These are phyloP conservation scores for Tetragnatha montana DNA, from an alignment of 2,888 invertebrate species.

Conservation along the genomic window DNA sequence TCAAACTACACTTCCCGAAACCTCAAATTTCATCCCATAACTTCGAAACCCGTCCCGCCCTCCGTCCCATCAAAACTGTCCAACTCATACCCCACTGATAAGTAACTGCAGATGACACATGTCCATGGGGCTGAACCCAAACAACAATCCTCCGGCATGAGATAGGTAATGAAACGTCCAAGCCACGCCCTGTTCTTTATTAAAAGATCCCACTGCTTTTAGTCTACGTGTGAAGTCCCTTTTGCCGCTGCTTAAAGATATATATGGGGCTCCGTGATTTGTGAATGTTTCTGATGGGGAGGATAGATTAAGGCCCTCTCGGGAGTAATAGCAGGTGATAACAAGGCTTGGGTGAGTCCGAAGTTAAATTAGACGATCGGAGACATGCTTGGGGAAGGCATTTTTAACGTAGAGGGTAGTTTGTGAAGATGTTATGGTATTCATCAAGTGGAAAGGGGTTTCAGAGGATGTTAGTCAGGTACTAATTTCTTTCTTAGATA, in stretches of 20 bases:
- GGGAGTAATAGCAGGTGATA: neutral
- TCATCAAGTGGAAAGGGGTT: too few species aligned
- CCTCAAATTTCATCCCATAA: neutral
- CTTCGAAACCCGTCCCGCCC: neutral
- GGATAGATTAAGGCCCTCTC: neutral
- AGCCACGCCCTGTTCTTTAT: neutral
- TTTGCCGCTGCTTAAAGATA: neutral
- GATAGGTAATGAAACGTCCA: neutral
- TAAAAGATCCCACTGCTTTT: neutral
- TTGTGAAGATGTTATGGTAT: too few species aligned
- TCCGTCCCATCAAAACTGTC: neutral
- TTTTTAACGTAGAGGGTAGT: neutral
- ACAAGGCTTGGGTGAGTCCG: neutral
- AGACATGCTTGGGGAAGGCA: neutral
- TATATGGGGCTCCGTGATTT: neutral
- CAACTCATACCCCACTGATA: neutral
- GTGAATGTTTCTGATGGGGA: neutral
- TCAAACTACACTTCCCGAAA: too few species aligned
- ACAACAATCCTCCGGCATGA: neutral
- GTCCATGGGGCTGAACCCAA: neutral
- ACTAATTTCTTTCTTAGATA: too few species aligned
- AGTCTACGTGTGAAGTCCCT: neutral
- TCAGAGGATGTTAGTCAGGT: too few species aligned
- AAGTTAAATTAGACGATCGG: neutral
- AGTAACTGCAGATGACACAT: slow-evolving; percentile 1